phyloP scores from a whole-genome alignment of 2,797 vertebrate genomes.

The Anableps anableps region DNA sequence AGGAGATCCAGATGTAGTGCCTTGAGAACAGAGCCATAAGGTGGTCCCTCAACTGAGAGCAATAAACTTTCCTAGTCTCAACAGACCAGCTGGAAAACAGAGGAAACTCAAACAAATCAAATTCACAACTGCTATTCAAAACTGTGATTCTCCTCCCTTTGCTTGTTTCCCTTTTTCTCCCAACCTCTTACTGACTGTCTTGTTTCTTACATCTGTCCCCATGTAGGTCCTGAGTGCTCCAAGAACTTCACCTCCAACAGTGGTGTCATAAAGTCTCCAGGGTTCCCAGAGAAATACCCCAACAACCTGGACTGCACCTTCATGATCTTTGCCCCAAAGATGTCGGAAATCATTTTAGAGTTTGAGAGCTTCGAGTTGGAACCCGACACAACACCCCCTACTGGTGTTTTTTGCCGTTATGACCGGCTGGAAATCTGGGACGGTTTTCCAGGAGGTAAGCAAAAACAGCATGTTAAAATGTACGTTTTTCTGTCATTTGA shows the following conservation, averaged over 20 bases:
- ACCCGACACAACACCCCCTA: conserved; percentile 88
- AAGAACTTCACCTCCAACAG: conserved; percentile 91
- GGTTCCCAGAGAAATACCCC: conserved; percentile 97
- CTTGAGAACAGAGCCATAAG: conserved; percentile 27
- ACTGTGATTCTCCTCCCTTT: conserved; percentile 1
- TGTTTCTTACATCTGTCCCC: conserved; percentile 10
- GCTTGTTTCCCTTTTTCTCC: conserved; percentile 29
- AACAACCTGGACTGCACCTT: conserved; percentile 98
- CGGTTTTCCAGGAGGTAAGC: conserved; percentile 94
- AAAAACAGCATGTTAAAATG: neutral
- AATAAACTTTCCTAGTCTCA: conserved; percentile 46
- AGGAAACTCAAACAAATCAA: conserved; percentile 36
- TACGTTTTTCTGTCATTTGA: neutral
- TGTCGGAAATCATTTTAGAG: conserved; percentile 96
- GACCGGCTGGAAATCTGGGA: conserved; percentile 99
- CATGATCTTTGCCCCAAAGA: conserved; percentile 97
- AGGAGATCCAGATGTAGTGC: conserved; percentile 40
- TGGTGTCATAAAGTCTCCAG: conserved; percentile 94
- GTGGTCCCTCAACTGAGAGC: conserved; percentile 42
- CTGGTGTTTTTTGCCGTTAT: conserved; percentile 92
- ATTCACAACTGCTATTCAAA: conserved; percentile 39
- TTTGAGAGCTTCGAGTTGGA: conserved; percentile 98
- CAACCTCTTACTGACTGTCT: conserved; percentile 12
- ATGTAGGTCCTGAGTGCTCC: conserved; percentile 94
- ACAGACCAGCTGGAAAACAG: conserved; percentile 41